A percentile compares a stretch with the other conserved stretches of the same genome.
Evolutionary conservation across 2,113 vertebrate genomes (phyloP).

Genomic region (Macaca fascicularis): T2T-MFA8v1.1 NC_088380.1:162726001-162726500

Average conservation of each 20-base stretch:
- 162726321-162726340: not conserved
- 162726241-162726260: not conserved
- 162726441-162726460: not conserved
- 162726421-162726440: not conserved
- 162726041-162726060: not conserved
- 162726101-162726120: not conserved
- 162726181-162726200: rapidly evolving
- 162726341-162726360: not conserved
- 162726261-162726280: not conserved
- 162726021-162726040: not conserved
- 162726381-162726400: not conserved
- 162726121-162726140: not conserved
- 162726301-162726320: not conserved
- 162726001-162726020: not conserved
- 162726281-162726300: not conserved
- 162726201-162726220: not conserved
- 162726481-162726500: not conserved
- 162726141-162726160: not conserved
- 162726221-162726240: no score
- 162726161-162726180: not conserved
- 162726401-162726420: not conserved
- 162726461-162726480: not conserved
- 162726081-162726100: not conserved
- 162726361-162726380: not conserved
- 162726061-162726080: not conserved